phyloP scores from a whole-genome alignment of 2,797 vertebrate species.

The Trachops cirrhosus region DNA sequence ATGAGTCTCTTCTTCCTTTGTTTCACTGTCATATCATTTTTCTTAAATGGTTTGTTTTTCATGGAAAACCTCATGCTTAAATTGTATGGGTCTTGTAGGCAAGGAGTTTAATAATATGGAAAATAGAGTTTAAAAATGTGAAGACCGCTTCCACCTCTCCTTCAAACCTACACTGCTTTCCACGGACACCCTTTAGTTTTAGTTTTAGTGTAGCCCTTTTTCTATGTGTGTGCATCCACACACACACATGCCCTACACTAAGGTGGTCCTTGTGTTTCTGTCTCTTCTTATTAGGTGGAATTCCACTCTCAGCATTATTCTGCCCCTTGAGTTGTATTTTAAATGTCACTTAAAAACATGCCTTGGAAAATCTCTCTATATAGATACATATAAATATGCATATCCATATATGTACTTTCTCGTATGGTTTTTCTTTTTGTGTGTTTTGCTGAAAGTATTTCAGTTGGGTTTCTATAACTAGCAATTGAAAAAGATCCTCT shows the following conservation, averaged over 20 bases:
- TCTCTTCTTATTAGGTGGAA: not conserved
- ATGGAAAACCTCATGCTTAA: not conserved
- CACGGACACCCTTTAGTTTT: too few relatives aligned
- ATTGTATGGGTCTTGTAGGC: not conserved
- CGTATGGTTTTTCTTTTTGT: not conserved
- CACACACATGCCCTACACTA: accelerated
- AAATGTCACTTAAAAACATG: not conserved
- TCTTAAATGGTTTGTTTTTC: not conserved
- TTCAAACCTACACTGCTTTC: not conserved
- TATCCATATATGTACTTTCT: not conserved
- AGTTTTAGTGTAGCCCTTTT: not conserved
- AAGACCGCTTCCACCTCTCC: not conserved
- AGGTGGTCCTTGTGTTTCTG: not conserved
- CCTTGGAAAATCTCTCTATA: not conserved
- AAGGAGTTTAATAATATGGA: not conserved
- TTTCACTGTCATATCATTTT: not conserved
- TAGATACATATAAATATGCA: not conserved
- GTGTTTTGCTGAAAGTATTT: not conserved
- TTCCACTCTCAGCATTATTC: not conserved
- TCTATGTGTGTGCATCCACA: accelerated
- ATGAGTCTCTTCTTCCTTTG: not conserved
- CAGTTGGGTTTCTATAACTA: not conserved
- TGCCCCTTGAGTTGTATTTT: not conserved
- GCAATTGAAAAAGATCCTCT: not conserved
- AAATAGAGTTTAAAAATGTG: not conserved